A percentile compares a stretch with the other conserved stretches of the same genome.
phyloP scores from a whole-genome alignment of 2,888 invertebrate genomes.

The Melieria picta region DNA sequence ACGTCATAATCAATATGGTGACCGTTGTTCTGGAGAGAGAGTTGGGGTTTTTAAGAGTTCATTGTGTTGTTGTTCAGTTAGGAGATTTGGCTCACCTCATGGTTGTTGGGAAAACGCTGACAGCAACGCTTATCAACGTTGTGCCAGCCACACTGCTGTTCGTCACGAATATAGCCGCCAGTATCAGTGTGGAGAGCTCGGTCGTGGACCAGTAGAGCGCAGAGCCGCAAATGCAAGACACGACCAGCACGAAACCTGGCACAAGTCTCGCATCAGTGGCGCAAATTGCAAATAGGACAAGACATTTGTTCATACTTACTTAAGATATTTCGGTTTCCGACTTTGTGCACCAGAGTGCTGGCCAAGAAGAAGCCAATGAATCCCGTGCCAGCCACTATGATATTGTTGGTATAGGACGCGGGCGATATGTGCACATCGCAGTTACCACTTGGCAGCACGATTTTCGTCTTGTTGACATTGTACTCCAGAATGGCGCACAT shows the following conservation, averaged over 20 bases:
- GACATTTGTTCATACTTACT: constrained; percentile 44
- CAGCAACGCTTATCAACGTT: constrained; percentile 55
- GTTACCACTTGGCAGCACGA: constrained; percentile 27
- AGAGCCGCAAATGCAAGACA: constrained; percentile 67
- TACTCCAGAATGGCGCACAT: constrained; percentile 56
- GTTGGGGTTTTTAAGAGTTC: neutral
- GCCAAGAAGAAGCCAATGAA: constrained; percentile 43
- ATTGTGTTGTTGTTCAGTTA: neutral
- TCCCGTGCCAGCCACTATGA: constrained; percentile 46
- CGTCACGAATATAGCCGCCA: constrained; percentile 69
- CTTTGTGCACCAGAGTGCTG: constrained; percentile 43
- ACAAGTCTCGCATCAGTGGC: neutral
- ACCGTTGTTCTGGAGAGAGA: constrained; percentile 74
- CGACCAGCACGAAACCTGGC: constrained; percentile 61
- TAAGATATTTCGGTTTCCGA: constrained; percentile 45
- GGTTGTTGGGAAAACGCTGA: constrained; percentile 60
- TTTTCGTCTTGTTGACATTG: constrained; percentile 48
- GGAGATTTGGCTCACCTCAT: constrained; percentile 50
- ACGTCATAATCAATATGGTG: constrained; percentile 76
- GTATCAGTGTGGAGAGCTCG: constrained; percentile 67
- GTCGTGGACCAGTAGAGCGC: constrained; percentile 70
- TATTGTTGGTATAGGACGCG: constrained; percentile 46
- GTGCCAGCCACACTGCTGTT: constrained; percentile 56
- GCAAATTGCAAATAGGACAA: neutral
- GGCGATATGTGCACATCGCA: constrained; percentile 40